These are phyloP conservation scores for Lepidochitona cinerea DNA, from an alignment of 2,888 invertebrate species.

Conservation along the genomic window DNA sequence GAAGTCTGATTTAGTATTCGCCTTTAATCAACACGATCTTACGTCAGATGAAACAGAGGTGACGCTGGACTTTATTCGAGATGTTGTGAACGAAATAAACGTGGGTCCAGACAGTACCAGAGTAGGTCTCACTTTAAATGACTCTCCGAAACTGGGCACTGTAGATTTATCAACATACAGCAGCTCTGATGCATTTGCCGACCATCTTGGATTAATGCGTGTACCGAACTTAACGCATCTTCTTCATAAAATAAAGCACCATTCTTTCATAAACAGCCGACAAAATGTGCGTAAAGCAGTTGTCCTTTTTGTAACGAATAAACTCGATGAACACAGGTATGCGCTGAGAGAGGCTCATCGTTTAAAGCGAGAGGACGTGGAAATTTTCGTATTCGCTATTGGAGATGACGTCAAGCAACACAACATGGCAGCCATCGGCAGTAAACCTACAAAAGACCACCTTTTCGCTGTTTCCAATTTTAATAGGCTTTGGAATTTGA, in stretches of 20 bases:
- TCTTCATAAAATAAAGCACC: not conserved
- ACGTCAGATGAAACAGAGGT: not conserved
- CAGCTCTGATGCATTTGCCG: not conserved
- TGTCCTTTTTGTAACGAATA: not conserved
- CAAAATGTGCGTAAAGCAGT: not conserved
- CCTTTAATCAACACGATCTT: not conserved
- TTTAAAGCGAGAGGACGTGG: not conserved
- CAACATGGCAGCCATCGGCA: no score
- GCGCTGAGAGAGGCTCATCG: not conserved
- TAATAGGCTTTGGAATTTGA: no score
- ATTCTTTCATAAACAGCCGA: not conserved
- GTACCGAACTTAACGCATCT: not conserved
- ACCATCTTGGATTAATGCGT: not conserved
- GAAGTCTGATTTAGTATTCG: not conserved
- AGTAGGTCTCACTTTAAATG: not conserved
- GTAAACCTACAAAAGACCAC: no score
- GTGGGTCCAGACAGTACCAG: not conserved
- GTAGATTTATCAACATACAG: not conserved
- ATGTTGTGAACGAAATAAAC: not conserved
- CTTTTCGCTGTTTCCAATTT: no score
- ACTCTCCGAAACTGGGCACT: not conserved
- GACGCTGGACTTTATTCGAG: not conserved
- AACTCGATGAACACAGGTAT: not conserved
- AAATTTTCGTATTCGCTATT: not conserved
- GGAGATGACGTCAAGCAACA: no score